Evolutionary conservation across 2,797 vertebrate species (phyloP), one percentile per base, ranked within the genome.

Genomic region (Molothrus aeneus): DNA sequence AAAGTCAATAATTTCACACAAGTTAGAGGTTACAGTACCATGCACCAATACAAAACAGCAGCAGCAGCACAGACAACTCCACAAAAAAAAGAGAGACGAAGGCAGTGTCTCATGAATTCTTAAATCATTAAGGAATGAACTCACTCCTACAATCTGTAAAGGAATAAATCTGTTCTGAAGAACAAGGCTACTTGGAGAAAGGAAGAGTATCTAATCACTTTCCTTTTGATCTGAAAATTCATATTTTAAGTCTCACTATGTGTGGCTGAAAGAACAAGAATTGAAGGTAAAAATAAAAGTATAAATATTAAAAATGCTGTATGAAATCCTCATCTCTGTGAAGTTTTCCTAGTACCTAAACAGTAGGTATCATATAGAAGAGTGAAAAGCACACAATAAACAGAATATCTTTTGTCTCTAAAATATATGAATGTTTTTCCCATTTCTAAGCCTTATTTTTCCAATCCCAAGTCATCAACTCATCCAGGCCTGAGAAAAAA

Each of bases 181-280:
- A 95, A 80, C 71, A 93, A 70, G 34, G 8, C 32, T 69, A 34
- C 61, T 38, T 60, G 25, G 16, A 38, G 18, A 78, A 94, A 77
- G 48, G 7, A 59, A 54, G 28, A 92, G 26, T 48, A 85, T 45
- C 54, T 79, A 57, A 72, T 72, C 2, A 36, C 64, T 94, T 92
- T 87, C 53, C 45, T 78, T 96, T 89, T 94, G 71, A 85, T 82
- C 71, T 92, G 81, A 94, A 92, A 93, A 90, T 28, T 42, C 7
- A 10, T 36, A 36, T 61, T 71, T 94, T 66, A 73, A 70, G 18
- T 48, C 59, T 68, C 38, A 61, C 43, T 74, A 17, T 12, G 7
- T 54, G 42, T 6, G 85, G n/a, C 24, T 85, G 60, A 87, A 94
- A 82, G n/a, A 82, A 81, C 17, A 77, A 68, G 54, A 91, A 80